A percentile compares a stretch with the other conserved stretches of the same genome.
Evolutionary conservation across 2,888 invertebrate species (phyloP).

Genomic region (Notodonta dromedarius): DNA sequence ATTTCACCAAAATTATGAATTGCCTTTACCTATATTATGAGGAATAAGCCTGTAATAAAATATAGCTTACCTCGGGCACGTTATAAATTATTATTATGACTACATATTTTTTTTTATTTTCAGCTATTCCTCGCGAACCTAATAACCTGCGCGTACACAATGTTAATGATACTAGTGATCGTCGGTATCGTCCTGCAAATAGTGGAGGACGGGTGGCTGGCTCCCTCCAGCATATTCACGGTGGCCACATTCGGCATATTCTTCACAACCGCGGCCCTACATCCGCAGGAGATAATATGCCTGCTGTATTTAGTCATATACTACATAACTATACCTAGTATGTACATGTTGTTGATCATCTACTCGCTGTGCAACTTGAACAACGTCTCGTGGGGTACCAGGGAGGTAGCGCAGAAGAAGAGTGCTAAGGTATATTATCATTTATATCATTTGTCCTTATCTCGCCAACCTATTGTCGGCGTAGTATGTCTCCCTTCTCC

Average conservation of each 20-base stretch:
- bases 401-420: constrained; percentile 87
- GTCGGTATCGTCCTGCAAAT: constrained; percentile 92
- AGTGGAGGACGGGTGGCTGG: constrained; percentile 89
- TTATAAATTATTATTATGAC: too few species aligned
- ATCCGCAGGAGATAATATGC: constrained; percentile 91
- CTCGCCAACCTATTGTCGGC: too few species aligned
- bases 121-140: constrained; percentile 89
- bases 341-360: constrained; percentile 96
- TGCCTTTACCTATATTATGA: too few species aligned
- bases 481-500: too few species aligned
- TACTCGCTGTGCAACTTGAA: constrained; percentile 97
- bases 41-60: too few species aligned
- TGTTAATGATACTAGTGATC: constrained; percentile 94
- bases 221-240: constrained; percentile 94
- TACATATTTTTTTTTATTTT: constrained; percentile 30
- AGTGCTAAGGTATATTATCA: constrained; percentile 58
- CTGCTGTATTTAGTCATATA: constrained; percentile 91
- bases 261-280: constrained; percentile 87
- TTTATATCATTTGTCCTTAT: constrained; percentile 3
- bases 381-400: constrained; percentile 97
- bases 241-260: constrained; percentile 88
- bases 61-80: too few species aligned
- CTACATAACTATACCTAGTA: constrained; percentile 94
- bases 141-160: constrained; percentile 90
- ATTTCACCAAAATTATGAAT: too few species aligned